A percentile compares a stretch with the other conserved stretches of the same genome.
Evolutionary conservation across 2,888 invertebrate species (phyloP).

Genomic region (Andrena hattorfiana): DNA sequence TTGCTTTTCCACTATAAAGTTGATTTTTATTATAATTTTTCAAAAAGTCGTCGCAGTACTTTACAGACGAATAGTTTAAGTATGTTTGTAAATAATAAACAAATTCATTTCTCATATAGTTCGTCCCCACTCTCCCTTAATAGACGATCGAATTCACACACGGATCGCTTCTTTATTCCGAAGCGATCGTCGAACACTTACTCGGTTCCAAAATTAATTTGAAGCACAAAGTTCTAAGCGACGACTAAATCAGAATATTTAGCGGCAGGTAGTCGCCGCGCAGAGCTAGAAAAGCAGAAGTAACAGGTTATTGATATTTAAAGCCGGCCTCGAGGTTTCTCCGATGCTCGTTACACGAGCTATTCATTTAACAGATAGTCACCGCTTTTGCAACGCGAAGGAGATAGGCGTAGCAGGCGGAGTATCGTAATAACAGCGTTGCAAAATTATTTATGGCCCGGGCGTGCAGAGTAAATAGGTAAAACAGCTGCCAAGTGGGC

Average conservation of each 20-base stretch:
- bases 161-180: too few species aligned
- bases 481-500: slow-evolving; percentile 83
- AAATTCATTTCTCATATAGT: too few species aligned
- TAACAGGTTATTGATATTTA: slow-evolving; percentile 62
- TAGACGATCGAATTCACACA: neutral
- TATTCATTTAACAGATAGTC: slow-evolving; percentile 59
- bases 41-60: too few species aligned
- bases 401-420: slow-evolving; percentile 77
- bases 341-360: slow-evolving; percentile 69
- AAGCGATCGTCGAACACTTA: neutral
- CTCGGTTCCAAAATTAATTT: neutral
- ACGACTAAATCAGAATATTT: slow-evolving; percentile 6
- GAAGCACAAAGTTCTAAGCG: neutral
- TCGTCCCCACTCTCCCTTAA: too few species aligned
- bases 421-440: slow-evolving; percentile 80
- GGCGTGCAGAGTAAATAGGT: slow-evolving; percentile 83
- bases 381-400: slow-evolving; percentile 50
- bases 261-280: neutral
- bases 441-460: slow-evolving; percentile 83
- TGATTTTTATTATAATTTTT: too few species aligned
- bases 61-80: too few species aligned
- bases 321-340: slow-evolving; percentile 67
- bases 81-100: too few species aligned
- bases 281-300: slow-evolving; percentile 36
- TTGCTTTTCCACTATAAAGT: too few species aligned